Evolutionary conservation across 2,888 invertebrate species (phyloP), one percentile per base, ranked within the genome.

Genomic region (Acheta domesticus): DNA sequence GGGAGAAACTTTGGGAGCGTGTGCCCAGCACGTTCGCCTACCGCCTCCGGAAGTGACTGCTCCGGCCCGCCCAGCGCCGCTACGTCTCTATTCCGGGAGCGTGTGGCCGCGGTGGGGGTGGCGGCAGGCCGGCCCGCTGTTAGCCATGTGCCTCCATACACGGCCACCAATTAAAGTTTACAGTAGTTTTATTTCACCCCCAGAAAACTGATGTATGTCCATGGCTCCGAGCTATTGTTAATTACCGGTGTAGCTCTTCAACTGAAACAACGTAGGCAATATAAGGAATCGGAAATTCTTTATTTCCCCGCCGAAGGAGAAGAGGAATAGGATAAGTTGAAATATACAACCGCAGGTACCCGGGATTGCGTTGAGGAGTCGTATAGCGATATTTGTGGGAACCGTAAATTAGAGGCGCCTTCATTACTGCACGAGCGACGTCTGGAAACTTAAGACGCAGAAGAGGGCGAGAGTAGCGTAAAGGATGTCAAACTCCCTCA

Each of bases 341-440:
- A 62, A 62, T 62, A 62, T 62, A 62, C 62, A 62, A 62, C 62
- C 36, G 8, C 62, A 62, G 62, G n/a, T 14, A 19, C 16, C 16
- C n/a, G 62, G 62, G 62, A 62, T 62, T 62, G n/a, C 62, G 62
- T n/a, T 62, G 62, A 19, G 62, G 62, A 62, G 62, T 62, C 62
- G 62, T 19, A 62, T 62, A 62, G 62, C 62, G n/a, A 62, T 62
- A 62, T 62, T 62, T 62, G 62, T 62, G 62, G 62, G 62, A 62
- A 62, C n/a, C 62, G 62, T 62, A 62, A 62, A 62, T 62, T 19
- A 62, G 62, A 14, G 62, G 62, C 62, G 62, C 62, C 62, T 62
- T 62, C 62, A 62, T 62, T 62, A 62, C 62, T 12, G 12, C 62
- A n/a, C n/a, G 16, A n/a, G 62, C 16, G 62, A 62, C 14, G 14